Conservation (phyloP, 2,113 vertebrate species). For the Phyllostomus discolor region DNA sequence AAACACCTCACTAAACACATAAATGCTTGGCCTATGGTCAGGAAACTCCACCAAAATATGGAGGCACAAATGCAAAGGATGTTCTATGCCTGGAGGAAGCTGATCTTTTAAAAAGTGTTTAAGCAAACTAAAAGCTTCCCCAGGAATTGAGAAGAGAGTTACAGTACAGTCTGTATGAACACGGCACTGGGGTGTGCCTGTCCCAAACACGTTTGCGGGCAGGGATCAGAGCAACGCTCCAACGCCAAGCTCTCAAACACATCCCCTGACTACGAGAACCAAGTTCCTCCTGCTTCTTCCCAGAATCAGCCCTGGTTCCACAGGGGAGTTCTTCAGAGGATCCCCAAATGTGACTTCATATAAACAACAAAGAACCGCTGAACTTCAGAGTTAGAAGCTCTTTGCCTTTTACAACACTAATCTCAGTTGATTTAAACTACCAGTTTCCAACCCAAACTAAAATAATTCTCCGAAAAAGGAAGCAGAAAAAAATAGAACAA, state of each 20-base stretch:
- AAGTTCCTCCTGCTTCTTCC: constrained; percentile 6
- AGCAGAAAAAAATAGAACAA: not conserved
- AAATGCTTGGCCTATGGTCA: not conserved
- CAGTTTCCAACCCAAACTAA: not conserved
- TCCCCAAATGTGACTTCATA: not conserved
- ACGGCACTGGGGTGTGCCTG: not conserved
- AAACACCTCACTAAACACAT: not conserved
- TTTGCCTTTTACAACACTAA: not conserved
- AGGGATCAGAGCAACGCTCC: not conserved
- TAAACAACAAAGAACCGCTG: not conserved
- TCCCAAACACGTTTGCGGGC: not conserved
- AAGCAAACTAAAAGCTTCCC: constrained; percentile 20
- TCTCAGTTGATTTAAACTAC: constrained; percentile 10
- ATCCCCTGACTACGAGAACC: not conserved
- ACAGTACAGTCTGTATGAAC: not conserved
- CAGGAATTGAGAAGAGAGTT: not conserved
- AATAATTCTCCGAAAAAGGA: not conserved
- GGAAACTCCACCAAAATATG: constrained; percentile 6
- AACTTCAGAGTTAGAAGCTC: not conserved
- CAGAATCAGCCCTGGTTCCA: constrained; percentile 20
- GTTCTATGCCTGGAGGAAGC: not conserved
- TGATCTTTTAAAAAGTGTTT: not conserved
- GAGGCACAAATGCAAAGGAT: not conserved
- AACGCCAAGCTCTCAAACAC: constrained; percentile 24
- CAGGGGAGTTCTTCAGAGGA: not conserved